Evolutionary conservation across 1,140 invertebrate species (phyloP).

Genomic region (Teleopsis dalmanni): DNA sequence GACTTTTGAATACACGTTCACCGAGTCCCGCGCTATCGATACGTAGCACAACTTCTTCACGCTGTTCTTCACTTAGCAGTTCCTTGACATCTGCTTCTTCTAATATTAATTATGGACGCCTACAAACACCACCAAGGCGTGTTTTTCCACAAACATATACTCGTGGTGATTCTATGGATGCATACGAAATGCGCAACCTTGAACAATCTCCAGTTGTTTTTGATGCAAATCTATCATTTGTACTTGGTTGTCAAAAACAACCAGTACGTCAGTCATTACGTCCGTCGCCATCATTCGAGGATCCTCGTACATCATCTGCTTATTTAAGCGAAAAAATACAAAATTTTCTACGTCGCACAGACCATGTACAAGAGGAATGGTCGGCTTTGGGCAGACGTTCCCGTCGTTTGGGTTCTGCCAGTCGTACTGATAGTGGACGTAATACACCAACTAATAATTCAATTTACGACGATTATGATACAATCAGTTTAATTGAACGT

Average conservation of each 20-base stretch:
- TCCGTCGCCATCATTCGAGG: constrained; percentile 63
- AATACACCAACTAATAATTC: constrained; percentile 29
- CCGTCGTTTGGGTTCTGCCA: constrained; percentile 33
- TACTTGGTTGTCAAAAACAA: constrained; percentile 62
- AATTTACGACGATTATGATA: constrained; percentile 34
- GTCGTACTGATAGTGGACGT: constrained; percentile 32
- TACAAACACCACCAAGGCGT: constrained; percentile 50
- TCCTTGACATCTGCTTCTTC: not conserved
- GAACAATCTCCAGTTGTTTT: constrained; percentile 71
- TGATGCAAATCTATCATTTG: constrained; percentile 70
- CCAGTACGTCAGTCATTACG: constrained; percentile 58
- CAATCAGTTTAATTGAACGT: constrained; percentile 38
- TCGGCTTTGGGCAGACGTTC: constrained; percentile 41
- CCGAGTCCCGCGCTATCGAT: constrained; percentile 35
- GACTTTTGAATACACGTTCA: constrained; percentile 22
- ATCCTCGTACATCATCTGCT: constrained; percentile 65
- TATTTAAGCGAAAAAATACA: constrained; percentile 66
- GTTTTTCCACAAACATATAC: constrained; percentile 57
- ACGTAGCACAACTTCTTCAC: constrained; percentile 21
- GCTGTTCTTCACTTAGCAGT: constrained; percentile 5
- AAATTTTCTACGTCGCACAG: constrained; percentile 70
- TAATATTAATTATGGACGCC: constrained; percentile 8
- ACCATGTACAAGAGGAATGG: constrained; percentile 82
- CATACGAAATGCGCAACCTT: constrained; percentile 52
- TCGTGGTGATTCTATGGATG: constrained; percentile 42